These are phyloP conservation scores for Hirudinaria manillensis DNA, from an alignment of 2,888 invertebrate genomes.

Conservation along the genomic window DNA sequence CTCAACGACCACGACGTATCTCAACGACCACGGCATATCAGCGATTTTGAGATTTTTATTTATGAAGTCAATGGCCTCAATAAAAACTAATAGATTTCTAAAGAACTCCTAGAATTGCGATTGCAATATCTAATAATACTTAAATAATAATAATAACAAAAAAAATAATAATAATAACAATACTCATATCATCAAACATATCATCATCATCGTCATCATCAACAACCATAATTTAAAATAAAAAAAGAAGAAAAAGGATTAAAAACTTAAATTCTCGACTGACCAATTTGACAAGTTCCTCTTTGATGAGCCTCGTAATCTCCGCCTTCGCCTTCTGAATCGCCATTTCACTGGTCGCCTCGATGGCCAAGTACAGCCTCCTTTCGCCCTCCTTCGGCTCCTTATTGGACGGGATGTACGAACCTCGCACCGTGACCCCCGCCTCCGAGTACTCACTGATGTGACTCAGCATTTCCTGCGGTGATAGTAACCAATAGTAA, in stretches of 20 bases:
- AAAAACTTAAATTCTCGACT: slow-evolving; percentile 32
- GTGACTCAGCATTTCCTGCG: slow-evolving; percentile 86
- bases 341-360: slow-evolving; percentile 91
- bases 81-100: too few species aligned
- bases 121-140: background rate
- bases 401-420: slow-evolving; percentile 78
- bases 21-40: background rate
- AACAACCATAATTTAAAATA: too few species aligned
- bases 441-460: slow-evolving; percentile 99
- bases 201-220: background rate
- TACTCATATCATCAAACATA: background rate
- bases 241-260: too few species aligned
- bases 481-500: background rate
- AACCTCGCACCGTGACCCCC: slow-evolving; percentile 95
- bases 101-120: background rate
- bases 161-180: background rate
- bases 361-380: slow-evolving; percentile 94
- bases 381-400: slow-evolving; percentile 67
- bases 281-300: slow-evolving; percentile 81
- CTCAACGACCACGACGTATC: background rate
- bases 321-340: slow-evolving; percentile 61
- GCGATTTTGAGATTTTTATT: too few species aligned
- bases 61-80: too few species aligned
- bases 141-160: background rate
- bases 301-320: slow-evolving; percentile 93